Evolutionary conservation across 1,140 invertebrate genomes (phyloP), one percentile per base, ranked within the genome.

Genomic region (Tetragnatha versicolor): DNA sequence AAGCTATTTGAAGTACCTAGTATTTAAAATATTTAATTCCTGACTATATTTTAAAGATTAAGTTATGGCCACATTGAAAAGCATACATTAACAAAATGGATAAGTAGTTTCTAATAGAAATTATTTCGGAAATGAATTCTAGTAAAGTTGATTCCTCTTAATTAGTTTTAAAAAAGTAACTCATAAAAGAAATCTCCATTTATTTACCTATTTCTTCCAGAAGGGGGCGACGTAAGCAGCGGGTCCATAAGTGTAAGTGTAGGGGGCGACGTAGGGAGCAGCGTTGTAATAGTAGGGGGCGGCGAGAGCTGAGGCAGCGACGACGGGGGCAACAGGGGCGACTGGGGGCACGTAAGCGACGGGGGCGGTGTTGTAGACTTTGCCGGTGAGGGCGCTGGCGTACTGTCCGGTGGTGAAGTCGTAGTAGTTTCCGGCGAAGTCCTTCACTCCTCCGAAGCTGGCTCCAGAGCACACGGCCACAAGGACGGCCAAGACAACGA

Each of bases 321-420:
- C 79, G 29, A 49, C 45, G 0, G 29, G 33, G n/a, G 47, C 58
- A 14, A 61, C 33, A 25, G 47, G 51, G 14, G 69, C 79, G 10
- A 73, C 45, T 10, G 72, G 55, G 9, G 82, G 53, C n/a, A 61
- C 81, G 20, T 31, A 45, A 7, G 81, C 80, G 9, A 37, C 66
- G 7, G 82, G 81, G 4, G 61, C 80, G 17, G 82, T 82, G 76
- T 83, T 83, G 75, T 83, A 83, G 6, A 83, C 82, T 31, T 73
- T 76, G 14, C 82, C 82, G 45, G 82, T 83, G 27, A 83, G 75
- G 31, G 82, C 69, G 55, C 79, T 81, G 31, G 82, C 83, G 45
- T 78, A 73, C 33, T 83, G 82, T 39, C 82, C 82, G 45, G 82
- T 83, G 65, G 66, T 69, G 55, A 80, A 72, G 66, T 83, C 82